Evolutionary conservation across 2,113 vertebrate genomes (phyloP), one percentile per base, ranked within the genome.

Genomic region (Stercorarius parasiticus): DNA sequence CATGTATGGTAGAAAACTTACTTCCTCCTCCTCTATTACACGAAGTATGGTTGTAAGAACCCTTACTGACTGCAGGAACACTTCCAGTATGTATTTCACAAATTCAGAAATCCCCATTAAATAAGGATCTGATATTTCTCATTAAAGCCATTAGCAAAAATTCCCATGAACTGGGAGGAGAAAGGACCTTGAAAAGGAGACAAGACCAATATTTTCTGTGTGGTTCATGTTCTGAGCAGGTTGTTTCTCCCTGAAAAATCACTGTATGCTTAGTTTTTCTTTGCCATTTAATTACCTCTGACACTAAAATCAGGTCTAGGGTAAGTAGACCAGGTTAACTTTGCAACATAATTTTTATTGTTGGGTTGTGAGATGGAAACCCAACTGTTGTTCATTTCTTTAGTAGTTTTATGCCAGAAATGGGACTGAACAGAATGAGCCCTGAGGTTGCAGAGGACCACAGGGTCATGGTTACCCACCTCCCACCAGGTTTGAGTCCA

Each of bases 51-150:
- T 49, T 62, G 26, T 42, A 66, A 85, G 78, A 93, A 93, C 42
- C n/a, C 30, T 76, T 25, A 34, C 5, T 23, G 64, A 53, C 65
- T 56, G 42, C n/a, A 74, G 61, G 56, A 94, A 78, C 47, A 16
- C 42, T 81, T 84, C n/a, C 42, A 34, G 59, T n/a, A 53, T 11
- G 19, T 34, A 30, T 91, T 96, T 78, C 91, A 82, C 55, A 86
- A 82, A 59, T 79, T 87, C 73, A 93, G 86, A 97, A 96, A 93
- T 94, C 91, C 93, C 91, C 70, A 26, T 40, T 62, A 89, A 93
- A 74, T 45, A 42, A 82, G 65, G 69, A 78, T 76, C 69, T 71
- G 56, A 3, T 43, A 59, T 47, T 95, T 95, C 73, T 89, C 73
- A 67, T 29, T 62, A 72, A 89, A 62, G 23, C 11, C 55, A 30